Evolutionary conservation across 2,797 vertebrate genomes (phyloP).

Genomic region (Lithobates sylvaticus): DNA sequence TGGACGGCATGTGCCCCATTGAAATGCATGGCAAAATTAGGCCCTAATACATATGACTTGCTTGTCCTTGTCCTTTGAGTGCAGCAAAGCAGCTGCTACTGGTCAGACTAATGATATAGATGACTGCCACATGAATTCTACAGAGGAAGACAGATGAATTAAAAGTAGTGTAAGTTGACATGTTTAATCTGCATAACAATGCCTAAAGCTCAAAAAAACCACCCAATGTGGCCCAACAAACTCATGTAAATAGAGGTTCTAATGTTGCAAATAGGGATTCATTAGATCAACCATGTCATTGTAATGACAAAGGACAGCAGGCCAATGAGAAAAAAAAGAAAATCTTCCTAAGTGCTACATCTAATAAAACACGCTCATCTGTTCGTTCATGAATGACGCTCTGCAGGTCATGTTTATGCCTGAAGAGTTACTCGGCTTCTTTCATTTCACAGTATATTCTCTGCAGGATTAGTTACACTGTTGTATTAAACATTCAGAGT

Average conservation of each 20-base stretch:
- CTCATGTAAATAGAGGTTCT: conserved; percentile 65
- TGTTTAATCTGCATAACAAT: conserved; percentile 60
- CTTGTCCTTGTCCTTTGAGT: conserved; percentile 35
- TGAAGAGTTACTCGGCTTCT: conserved; percentile 67
- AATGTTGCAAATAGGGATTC: conserved; percentile 66
- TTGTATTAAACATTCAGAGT: conserved; percentile 66
- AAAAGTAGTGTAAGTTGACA: conserved; percentile 59
- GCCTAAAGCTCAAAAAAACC: conserved; percentile 14
- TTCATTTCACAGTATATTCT: conserved; percentile 70
- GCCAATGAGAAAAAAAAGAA: conserved; percentile 69
- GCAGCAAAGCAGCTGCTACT: conserved; percentile 58
- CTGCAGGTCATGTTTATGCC: conserved; percentile 53
- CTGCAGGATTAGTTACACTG: conserved; percentile 69
- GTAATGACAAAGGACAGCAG: conserved; percentile 64
- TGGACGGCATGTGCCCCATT: conserved; percentile 48
- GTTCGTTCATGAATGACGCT: conserved; percentile 69
- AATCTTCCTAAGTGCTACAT: conserved; percentile 66
- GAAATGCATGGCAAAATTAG: conserved; percentile 44
- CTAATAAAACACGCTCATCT: conserved; percentile 69
- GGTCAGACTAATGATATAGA: conserved; percentile 61
- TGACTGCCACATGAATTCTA: conserved; percentile 54
- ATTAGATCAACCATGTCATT: conserved; percentile 64
- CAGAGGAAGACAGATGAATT: conserved; percentile 60
- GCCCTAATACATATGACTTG: conserved; percentile 45
- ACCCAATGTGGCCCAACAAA: conserved; percentile 51